These are phyloP conservation scores for Siphonodentalium dalli DNA, from an alignment of 2,888 invertebrate species.

Conservation along the genomic window DNA sequence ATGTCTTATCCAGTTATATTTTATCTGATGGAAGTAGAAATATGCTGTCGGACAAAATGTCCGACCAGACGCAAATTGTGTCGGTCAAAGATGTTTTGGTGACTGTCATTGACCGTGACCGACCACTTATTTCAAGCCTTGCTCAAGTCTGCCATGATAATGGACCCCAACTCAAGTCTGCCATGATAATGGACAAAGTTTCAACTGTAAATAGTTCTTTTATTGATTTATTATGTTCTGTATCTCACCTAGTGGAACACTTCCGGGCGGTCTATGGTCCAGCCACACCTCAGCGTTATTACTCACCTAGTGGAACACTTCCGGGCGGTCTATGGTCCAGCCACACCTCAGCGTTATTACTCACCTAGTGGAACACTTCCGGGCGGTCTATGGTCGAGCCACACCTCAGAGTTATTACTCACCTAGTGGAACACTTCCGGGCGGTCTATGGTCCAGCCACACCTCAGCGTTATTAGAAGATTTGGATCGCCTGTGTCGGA, in stretches of 20 bases:
- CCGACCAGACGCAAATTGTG: too few species aligned
- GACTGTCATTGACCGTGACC: too few species aligned
- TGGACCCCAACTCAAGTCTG: too few species aligned
- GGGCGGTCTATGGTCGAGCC: conserved; percentile 89
- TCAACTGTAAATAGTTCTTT: too few species aligned
- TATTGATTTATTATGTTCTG: too few species aligned
- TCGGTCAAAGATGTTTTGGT: too few species aligned
- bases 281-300: conserved; percentile 82
- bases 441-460: conserved; percentile 91
- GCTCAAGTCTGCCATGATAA: too few species aligned
- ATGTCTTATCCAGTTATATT: too few species aligned
- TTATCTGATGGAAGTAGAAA: too few species aligned
- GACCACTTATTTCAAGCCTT: too few species aligned
- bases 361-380: conserved; percentile 72
- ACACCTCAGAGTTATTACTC: conserved; percentile 73
- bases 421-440: conserved; percentile 73
- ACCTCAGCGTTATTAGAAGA: conserved; percentile 78
- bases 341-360: conserved; percentile 80
- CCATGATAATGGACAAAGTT: too few species aligned
- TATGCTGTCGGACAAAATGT: too few species aligned
- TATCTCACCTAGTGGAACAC: conserved; percentile 73
- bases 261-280: conserved; percentile 80
- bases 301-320: conserved; percentile 72
- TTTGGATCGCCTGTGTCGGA: conserved; percentile 76
- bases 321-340: conserved; percentile 84